These are phyloP conservation scores for Amphimedon queenslandica DNA, from an alignment of 37 sponge, comb jelly and placozoan genomes.

Conservation along the genomic window DNA sequence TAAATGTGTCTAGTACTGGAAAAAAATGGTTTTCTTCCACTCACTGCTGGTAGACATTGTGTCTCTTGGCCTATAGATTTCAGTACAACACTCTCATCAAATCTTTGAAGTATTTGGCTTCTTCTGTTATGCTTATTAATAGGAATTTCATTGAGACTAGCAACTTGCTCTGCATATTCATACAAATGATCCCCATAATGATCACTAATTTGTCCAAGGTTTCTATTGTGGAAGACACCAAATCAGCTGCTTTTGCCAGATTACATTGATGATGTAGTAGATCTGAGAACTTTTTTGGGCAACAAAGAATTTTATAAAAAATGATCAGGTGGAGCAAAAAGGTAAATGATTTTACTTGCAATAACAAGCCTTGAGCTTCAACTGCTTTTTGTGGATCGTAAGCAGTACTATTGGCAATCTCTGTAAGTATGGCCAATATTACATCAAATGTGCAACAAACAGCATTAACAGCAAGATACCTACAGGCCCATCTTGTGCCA, in stretches of 20 bases:
- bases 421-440: conserved; percentile 25
- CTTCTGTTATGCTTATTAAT: conserved; percentile 11
- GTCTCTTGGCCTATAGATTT: conserved; percentile 21
- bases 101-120: conserved; percentile 6
- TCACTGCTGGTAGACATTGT: conserved; percentile 17
- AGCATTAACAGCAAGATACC: conserved; percentile 37
- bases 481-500: conserved; percentile 54
- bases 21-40: conserved; percentile 15
- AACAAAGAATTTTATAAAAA: conserved; percentile 22
- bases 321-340: conserved; percentile 24
- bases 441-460: conserved; percentile 18
- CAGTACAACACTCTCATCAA: conserved; percentile 13
- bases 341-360: conserved; percentile 11
- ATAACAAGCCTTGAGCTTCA: conserved; percentile 31
- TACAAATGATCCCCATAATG: conserved; percentile 20
- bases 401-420: background rate
- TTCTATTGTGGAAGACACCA: conserved; percentile 11
- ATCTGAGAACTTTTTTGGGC: conserved; percentile 36
- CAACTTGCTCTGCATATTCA: conserved; percentile 22
- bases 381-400: conserved; percentile 32
- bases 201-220: conserved; percentile 19
- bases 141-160: conserved; percentile 5
- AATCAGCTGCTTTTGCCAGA: conserved; percentile 26
- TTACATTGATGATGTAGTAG: conserved; percentile 10
- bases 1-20: conserved; percentile 21